Evolutionary conservation across 2,888 invertebrate species (phyloP), one percentile per base, ranked within the genome.

Genomic region (Amphipoea lucens): DNA sequence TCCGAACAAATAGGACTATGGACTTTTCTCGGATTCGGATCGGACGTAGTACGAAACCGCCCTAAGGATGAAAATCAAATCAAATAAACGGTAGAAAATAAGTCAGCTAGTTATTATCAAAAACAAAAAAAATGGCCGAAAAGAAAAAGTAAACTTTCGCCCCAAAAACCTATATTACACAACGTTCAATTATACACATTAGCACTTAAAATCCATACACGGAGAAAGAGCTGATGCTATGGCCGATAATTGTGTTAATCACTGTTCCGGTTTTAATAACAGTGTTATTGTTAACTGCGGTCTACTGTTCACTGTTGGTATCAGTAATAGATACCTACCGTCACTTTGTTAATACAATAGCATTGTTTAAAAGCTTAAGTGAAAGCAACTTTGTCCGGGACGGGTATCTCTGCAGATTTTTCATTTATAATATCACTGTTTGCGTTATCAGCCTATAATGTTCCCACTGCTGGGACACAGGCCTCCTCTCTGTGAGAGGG

Each of bases 131-230:
- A 14, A 73, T 54, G 63, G 36, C 40, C 60, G 14, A 9, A 62
- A 66, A 67, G 66, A 86, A 85, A 74, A 74, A 51, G 40, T 1
- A 48, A 69, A 63, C 84, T 86, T 86, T 88, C 79, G 74, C 70
- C 23, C 84, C 70, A 78, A 73, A 83, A 88, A 90, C 88, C 88
- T 66, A 88, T 76, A 90, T 90, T 88, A 78, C 79, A 83, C 88
- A 90, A 88, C 69, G 29, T 54, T 62, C 60, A 83, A 76, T 74
- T 80, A 78, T 36, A 78, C 76, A 73, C 54, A 78, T 76, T 70
- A 77, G 65, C 80, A 80, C 79, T 78, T 79, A 76, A 78, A 80
- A 78, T 81, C 78, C 67, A 82, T 80, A 85, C 23, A 36, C 80
- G 45, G 71, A 82, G 62, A 74, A 76, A 76, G 29, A 79, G 20